These are phyloP conservation scores for Uropetala carovei DNA, from an alignment of 2,888 invertebrate genomes.

Conservation along the genomic window DNA sequence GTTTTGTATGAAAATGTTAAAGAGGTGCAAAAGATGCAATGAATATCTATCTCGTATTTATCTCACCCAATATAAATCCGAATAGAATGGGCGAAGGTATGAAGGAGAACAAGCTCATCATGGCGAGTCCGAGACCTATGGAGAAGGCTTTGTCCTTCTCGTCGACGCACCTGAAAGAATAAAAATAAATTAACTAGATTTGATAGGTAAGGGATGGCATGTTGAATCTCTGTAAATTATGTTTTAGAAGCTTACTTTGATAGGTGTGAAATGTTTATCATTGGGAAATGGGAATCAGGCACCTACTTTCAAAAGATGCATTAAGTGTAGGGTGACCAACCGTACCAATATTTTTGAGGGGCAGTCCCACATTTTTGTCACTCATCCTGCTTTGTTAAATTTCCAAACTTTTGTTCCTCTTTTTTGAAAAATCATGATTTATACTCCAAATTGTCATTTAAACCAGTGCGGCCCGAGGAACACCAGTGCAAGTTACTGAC, in stretches of 20 bases:
- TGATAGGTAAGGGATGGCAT: not conserved
- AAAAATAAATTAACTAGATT: not conserved
- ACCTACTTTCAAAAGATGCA: not conserved
- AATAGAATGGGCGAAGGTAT: conserved; percentile 87
- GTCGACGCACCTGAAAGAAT: conserved; percentile 80
- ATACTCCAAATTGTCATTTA: no score
- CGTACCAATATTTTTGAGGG: no score
- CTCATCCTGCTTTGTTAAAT: no score
- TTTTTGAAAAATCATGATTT: no score
- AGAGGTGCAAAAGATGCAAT: not conserved
- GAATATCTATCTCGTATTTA: not conserved
- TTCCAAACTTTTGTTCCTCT: no score
- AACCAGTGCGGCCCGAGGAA: no score
- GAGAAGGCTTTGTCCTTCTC: conserved; percentile 85
- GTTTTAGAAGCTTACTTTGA: not conserved
- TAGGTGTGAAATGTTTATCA: not conserved
- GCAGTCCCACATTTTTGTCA: no score
- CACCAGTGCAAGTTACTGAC: no score
- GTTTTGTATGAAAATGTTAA: not conserved
- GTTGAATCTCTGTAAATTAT: not conserved
- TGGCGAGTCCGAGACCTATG: conserved; percentile 83
- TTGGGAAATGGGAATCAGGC: not conserved
- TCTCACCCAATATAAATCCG: conserved; percentile 82
- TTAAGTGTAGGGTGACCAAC: no score
- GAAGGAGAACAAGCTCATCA: conserved; percentile 84